phyloP scores from a whole-genome alignment of 1,140 invertebrate species.

The Pseudomyrmex flavicornis region DNA sequence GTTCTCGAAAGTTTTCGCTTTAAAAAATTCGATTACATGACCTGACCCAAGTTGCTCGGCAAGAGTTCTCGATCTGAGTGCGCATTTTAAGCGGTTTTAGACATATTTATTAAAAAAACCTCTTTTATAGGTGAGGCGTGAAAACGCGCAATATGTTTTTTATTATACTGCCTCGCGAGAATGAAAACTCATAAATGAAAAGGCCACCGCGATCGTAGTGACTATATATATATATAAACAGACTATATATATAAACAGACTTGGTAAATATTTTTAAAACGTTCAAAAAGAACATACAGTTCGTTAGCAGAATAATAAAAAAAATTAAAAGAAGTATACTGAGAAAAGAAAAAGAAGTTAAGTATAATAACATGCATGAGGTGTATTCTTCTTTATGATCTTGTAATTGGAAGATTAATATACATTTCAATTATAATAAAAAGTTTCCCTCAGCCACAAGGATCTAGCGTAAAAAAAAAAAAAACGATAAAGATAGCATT shows the following conservation, averaged over 20 bases:
- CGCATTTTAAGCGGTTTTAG: constrained; percentile 4
- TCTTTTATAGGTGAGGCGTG: neutral
- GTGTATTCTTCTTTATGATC: neutral
- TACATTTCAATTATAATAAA: constrained; percentile 13
- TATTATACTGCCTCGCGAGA: neutral
- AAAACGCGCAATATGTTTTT: neutral
- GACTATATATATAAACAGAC: neutral
- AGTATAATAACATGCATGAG: neutral
- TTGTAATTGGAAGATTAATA: constrained; percentile 29
- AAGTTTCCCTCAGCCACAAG: neutral
- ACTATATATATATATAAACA: neutral
- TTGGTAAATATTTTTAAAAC: neutral
- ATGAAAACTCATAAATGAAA: neutral
- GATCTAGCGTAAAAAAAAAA: neutral
- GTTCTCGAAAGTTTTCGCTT: neutral
- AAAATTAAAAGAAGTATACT: too few relatives aligned
- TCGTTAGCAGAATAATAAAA: too few relatives aligned
- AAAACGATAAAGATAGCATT: neutral
- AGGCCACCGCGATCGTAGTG: neutral
- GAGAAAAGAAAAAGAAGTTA: neutral
- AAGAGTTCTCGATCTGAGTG: constrained; percentile 23
- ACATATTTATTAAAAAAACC: neutral
- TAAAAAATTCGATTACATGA: constrained; percentile 4
- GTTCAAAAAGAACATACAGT: neutral
- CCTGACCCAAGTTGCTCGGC: neutral